Evolutionary conservation across 2,113 vertebrate species (phyloP).

Genomic region (Corythaeola cristata): DNA sequence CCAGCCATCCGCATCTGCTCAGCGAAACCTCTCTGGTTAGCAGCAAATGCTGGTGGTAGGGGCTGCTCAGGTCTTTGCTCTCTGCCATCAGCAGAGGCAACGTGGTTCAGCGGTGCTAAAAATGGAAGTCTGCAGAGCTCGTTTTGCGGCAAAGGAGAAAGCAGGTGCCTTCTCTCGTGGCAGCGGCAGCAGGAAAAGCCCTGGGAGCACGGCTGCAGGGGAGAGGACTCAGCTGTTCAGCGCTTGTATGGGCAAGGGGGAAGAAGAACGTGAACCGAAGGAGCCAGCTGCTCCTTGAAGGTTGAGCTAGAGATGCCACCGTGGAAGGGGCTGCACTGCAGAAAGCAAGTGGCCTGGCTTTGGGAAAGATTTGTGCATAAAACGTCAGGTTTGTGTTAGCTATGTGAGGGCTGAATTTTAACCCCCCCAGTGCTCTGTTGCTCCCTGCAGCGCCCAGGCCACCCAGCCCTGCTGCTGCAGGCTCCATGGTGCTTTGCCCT

Average conservation of each 20-base stretch:
- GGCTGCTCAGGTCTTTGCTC: neutral
- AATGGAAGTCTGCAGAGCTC: neutral
- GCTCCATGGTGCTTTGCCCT: neutral
- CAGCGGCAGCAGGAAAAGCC: accelerated
- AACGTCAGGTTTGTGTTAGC: neutral
- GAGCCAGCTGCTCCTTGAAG: neutral
- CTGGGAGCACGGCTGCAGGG: accelerated
- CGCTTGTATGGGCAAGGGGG: accelerated
- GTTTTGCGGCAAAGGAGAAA: neutral
- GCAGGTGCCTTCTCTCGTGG: neutral
- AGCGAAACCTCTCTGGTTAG: neutral
- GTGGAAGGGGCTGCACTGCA: neutral
- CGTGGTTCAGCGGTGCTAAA: neutral
- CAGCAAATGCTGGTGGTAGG: neutral
- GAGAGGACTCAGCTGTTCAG: neutral
- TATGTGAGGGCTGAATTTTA: neutral
- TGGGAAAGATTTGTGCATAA: neutral
- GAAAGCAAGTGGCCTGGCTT: neutral
- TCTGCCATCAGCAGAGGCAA: neutral
- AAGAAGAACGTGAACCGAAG: neutral
- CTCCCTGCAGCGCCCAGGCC: neutral
- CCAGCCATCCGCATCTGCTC: neutral
- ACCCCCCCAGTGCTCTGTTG: accelerated
- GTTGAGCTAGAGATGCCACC: neutral
- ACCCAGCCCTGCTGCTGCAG: neutral